Base-by-base conservation (phyloP, 2,113 vertebrate species). In the Eidolon helvum region DNA sequence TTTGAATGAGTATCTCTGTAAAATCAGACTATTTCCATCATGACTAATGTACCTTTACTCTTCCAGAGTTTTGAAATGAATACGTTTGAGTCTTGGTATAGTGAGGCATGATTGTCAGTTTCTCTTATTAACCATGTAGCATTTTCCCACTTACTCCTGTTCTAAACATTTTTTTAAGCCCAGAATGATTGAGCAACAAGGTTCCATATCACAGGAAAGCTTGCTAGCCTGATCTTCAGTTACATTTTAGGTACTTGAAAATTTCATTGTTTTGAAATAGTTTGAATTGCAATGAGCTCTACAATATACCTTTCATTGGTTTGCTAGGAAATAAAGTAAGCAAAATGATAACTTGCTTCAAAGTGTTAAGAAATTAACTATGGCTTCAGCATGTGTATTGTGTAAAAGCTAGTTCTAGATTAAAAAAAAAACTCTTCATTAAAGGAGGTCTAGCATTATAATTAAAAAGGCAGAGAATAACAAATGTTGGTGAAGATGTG, bases 201-300 rank as follows among this genome's bases (percentile, higher is more conserved):
- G 50, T 11, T 83, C 40, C 35, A 50, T 50, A 85, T 88, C 71
- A 95, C 15, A 59, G n/a, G 87, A 96, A 93, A 95, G 28, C 61
- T 93, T 90, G 21, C 66, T 77, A 95, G 35, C 53, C 61, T 86
- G 55, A 88, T 65, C 43, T 35, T 91, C 59, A 83, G 43, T 96
- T 98, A 78, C 7, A 45, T 69, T 86, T 94, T 97, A 80, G 6
- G 68, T 92, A 90, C 85, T 94, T 94, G 69, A 92, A 83, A 85
- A 66, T 90, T 69, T 75, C 66, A 45, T 63, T 92, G 77, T 91
- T 87, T 85, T 95, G 75, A 75, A 91, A 93, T 91, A 77, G 45
- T 83, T 92, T 96, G 30, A 95, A 75, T 90, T 95, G 22, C 28
- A 79, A 21, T 87, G n/a, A 87, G 16, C 45, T 83, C 48, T 50